These are phyloP conservation scores for Callipepla californica DNA, from an alignment of 2,113 vertebrate genomes.

Conservation along the genomic window DNA sequence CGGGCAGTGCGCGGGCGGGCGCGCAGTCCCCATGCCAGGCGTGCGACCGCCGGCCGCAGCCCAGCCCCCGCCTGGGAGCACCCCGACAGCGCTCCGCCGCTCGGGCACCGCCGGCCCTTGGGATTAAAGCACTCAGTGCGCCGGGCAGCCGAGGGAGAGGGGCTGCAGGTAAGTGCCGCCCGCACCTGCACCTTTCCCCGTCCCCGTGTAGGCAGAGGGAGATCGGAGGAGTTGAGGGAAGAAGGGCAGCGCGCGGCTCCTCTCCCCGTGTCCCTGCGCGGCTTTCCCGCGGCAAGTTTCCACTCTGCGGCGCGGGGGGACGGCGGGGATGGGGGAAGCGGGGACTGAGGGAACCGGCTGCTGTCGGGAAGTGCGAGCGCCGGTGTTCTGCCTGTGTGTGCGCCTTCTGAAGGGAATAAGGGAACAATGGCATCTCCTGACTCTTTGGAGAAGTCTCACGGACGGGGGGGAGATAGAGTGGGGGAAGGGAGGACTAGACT, in stretches of 20 bases:
- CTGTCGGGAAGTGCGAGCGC: neutral
- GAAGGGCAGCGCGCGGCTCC: neutral
- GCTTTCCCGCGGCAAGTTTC: neutral
- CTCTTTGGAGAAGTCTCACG: constrained; percentile 31
- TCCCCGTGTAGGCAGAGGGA: neutral
- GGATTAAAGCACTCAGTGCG: constrained; percentile 59
- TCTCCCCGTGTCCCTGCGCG: neutral
- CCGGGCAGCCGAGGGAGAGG: neutral
- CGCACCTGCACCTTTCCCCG: neutral
- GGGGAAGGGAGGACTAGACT: constrained; percentile 50
- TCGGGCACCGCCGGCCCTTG: neutral
- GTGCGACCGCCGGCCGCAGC: neutral
- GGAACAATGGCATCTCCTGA: constrained; percentile 8
- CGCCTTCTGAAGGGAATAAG: neutral
- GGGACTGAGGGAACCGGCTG: neutral
- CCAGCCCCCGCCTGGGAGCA: neutral
- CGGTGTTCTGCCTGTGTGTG: fast-evolving
- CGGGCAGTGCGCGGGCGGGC: constrained; percentile 19
- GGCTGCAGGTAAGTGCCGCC: constrained; percentile 63
- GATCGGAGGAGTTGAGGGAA: neutral
- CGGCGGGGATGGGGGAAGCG: neutral
- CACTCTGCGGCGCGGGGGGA: neutral
- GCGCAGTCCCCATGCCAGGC: neutral
- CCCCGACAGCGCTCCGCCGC: neutral
- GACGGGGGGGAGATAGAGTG: neutral